Percentiles rank a stretch among this genome's conserved stretches.
Conservation (phyloP, 2,113 vertebrate species). For the Dasyprocta punctata region DNA sequence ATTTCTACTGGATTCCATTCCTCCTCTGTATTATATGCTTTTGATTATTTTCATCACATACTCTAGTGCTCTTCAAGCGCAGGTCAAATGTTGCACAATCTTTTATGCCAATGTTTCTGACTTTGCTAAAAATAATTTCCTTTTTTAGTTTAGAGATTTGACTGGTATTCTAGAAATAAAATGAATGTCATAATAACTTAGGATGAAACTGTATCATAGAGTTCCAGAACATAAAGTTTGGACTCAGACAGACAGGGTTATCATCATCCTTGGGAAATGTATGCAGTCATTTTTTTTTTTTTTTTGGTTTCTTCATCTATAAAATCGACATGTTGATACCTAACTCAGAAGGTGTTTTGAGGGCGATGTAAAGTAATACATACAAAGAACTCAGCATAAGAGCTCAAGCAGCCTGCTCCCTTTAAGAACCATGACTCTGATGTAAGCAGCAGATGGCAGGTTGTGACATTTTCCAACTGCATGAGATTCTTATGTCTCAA, state of each 20-base stretch:
- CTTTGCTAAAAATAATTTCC: conserved; percentile 55
- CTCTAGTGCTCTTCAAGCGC: conserved; percentile 34
- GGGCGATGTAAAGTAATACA: not conserved
- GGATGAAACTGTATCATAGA: not conserved
- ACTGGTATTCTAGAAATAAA: conserved; percentile 49
- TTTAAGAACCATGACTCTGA: not conserved
- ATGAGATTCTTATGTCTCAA: not conserved
- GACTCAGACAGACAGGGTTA: not conserved
- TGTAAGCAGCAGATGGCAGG: not conserved
- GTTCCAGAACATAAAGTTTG: not conserved
- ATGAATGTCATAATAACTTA: not conserved
- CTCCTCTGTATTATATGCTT: not conserved
- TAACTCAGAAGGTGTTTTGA: not conserved
- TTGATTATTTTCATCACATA: conserved; percentile 61
- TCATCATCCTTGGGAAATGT: not conserved
- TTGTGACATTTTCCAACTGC: not conserved
- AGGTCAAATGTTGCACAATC: conserved; percentile 54
- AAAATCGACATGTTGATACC: not conserved
- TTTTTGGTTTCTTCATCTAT: not conserved
- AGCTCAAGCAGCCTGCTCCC: not conserved
- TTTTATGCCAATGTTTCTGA: conserved; percentile 62
- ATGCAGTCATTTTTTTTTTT: not conserved
- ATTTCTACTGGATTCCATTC: conserved; percentile 21
- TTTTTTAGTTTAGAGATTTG: conserved; percentile 52
- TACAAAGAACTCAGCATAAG: not conserved